Evolutionary conservation across 2,888 invertebrate species (phyloP), one percentile per base, ranked within the genome.

Genomic region (Chesias legatella): DNA sequence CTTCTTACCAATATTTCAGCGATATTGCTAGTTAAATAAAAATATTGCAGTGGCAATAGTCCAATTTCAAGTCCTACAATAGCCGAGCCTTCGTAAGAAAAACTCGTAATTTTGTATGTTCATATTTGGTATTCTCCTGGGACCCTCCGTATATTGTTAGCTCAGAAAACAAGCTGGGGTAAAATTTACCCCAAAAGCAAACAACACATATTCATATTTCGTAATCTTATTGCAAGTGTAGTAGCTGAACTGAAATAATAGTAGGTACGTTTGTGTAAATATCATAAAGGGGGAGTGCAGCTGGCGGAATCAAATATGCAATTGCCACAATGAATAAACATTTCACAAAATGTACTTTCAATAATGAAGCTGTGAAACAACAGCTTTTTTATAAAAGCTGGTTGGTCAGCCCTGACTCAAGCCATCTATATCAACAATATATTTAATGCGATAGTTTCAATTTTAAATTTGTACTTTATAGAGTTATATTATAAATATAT

Each of bases 171-270:
- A 48, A 51, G 48, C 43, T 38, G 10, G 37, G 43, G 29, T 33
- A 31, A 43, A 46, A 28, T 41, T 28, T 38, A 50, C 50, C 54
- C 50, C 38, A 31, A 22, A 41, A 43, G 42, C 36, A 50, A 55
- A 50, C 55, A 48, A 26, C 26, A 33, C 36, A 43, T 66, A 78
- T 75, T 71, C 60, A 67, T 67, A 66, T 61, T 56, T 56, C 50
- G 46, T 65, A 69, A 67, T 67, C 55, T 62, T 50, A 42, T 56
- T 40, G 49, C 57, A 58, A 59, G 66, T 58, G 60, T 61, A 46
- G 47, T 17, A 17, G 13, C 13, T 17, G 13, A 17, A 17, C 45
- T 51, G 44, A 50, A 63, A 69, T 64, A 69, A 62, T 65, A 60
- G 47, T 51, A 60, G 60, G 48, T 41, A 56, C 61, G 50, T 59